phyloP scores from a whole-genome alignment of 2,113 vertebrate species.

The Tapirus terrestris region DNA sequence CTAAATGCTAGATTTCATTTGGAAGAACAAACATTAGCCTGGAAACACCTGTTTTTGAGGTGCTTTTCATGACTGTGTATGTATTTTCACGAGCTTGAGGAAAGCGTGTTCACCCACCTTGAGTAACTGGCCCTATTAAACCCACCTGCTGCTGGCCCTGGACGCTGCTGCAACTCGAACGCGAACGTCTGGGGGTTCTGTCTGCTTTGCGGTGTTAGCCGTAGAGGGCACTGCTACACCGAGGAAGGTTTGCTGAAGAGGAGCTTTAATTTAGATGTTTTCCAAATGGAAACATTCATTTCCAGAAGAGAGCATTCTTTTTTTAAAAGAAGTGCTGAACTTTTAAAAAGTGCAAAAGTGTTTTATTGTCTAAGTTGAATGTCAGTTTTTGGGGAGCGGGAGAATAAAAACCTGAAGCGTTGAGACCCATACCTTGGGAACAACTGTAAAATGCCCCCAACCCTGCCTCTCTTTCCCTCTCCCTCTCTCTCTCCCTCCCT shows the following conservation, averaged over 20 bases:
- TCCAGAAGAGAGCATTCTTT: not conserved
- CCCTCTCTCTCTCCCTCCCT: no score
- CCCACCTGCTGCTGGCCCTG: not conserved
- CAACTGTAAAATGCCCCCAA: not conserved
- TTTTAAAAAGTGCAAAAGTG: no score
- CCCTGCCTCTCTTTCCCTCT: not conserved
- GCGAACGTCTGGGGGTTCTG: fast-evolving
- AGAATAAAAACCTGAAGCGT: fast-evolving
- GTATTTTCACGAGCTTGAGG: no score
- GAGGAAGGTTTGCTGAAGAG: fast-evolving
- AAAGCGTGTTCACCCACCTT: fast-evolving
- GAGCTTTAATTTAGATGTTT: not conserved
- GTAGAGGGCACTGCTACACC: not conserved
- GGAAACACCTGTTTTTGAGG: not conserved
- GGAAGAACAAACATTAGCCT: not conserved
- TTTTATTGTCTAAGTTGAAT: not conserved
- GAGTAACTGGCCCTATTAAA: fast-evolving
- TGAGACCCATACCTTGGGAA: not conserved
- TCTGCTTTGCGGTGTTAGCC: fast-evolving
- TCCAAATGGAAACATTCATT: not conserved
- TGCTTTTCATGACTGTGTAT: not conserved
- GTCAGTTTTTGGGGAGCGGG: not conserved
- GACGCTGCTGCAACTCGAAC: fast-evolving
- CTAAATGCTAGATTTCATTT: not conserved
- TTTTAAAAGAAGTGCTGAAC: not conserved